phyloP scores from a whole-genome alignment of 2,888 invertebrate species.

The Syrphus vitripennis region DNA sequence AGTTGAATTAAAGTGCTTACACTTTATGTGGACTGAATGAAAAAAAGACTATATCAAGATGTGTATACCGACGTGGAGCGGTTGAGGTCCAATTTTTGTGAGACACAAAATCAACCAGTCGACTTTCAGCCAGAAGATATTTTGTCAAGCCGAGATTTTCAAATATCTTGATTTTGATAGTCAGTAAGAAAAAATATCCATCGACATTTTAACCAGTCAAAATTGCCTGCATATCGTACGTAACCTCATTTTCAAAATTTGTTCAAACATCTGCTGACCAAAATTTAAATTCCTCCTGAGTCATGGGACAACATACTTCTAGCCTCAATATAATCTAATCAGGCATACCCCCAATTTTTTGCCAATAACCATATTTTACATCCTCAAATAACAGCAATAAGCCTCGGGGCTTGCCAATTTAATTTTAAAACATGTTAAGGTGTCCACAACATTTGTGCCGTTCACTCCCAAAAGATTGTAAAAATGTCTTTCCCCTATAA shows the following conservation, averaged over 20 bases:
- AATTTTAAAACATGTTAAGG: conserved; percentile 65
- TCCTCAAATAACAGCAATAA: not conserved
- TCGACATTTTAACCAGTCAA: too few species aligned
- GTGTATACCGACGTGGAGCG: too few species aligned
- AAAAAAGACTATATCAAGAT: too few species aligned
- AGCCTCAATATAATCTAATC: not conserved
- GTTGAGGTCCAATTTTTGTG: too few species aligned
- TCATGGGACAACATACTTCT: not conserved
- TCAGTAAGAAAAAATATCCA: too few species aligned
- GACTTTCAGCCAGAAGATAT: too few species aligned
- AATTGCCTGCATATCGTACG: too few species aligned
- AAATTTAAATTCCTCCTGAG: not conserved
- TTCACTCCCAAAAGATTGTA: conserved; percentile 47
- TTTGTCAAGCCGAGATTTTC: too few species aligned
- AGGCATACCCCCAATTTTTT: not conserved
- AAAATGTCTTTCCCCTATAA: not conserved
- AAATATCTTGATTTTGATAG: too few species aligned
- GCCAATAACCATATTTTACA: not conserved
- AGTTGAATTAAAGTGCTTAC: too few species aligned
- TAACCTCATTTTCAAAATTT: not conserved
- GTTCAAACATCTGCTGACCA: not conserved
- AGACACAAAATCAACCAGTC: too few species aligned
- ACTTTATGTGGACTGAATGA: too few species aligned
- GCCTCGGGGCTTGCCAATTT: conserved; percentile 61
- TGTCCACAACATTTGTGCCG: conserved; percentile 68